Evolutionary conservation across 1,140 invertebrate species (phyloP), one percentile per base, ranked within the genome.

Genomic region (Zaprionus capensis): DNA sequence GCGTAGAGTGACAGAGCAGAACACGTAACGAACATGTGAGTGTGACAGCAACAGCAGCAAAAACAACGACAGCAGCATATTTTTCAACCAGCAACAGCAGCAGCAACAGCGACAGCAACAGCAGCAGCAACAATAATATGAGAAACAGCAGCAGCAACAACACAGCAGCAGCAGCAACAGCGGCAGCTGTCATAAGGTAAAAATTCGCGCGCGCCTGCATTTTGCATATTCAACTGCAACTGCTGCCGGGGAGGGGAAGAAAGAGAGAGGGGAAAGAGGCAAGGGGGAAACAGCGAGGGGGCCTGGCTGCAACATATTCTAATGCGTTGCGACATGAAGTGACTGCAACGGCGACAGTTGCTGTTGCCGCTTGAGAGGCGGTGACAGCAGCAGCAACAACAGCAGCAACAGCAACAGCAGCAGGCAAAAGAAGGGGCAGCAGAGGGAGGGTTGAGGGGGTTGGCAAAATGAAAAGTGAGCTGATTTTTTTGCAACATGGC

Each of bases 311-410:
- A 91, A 91, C 83, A 84, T 84, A 87, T 91, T 91, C 88, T 91
- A 91, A 91, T 91, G 87, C 83, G 79, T 80, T 88, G 88, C 84
- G 88, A 91, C 88, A 91, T 78, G 83, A 87, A 82, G 83, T 91
- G 88, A 91, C 88, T 91, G 88, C 81, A 82, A 80, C 88, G 88
- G 81, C 91, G 86, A 92, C 91, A 92, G 91, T 91, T 92, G 86
- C 91, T 91, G 91, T 91, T 92, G 91, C 91, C 91, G 91, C 91
- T 91, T 92, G 83, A 87, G 84, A 87, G 83, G 71, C 80, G 86
- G 65, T 79, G 82, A 86, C 86, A 85, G 78, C 80, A 76, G 15
- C 68, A 76, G 34, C 64, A 78, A 22, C 69, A 46, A 20, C 31
- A 28, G 15, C n/a, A 62, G 56, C 68, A 55, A 17, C n/a, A 17